phyloP scores from a whole-genome alignment of 53 echinoderm and acorn worm species.

The Henricia sp. region DNA sequence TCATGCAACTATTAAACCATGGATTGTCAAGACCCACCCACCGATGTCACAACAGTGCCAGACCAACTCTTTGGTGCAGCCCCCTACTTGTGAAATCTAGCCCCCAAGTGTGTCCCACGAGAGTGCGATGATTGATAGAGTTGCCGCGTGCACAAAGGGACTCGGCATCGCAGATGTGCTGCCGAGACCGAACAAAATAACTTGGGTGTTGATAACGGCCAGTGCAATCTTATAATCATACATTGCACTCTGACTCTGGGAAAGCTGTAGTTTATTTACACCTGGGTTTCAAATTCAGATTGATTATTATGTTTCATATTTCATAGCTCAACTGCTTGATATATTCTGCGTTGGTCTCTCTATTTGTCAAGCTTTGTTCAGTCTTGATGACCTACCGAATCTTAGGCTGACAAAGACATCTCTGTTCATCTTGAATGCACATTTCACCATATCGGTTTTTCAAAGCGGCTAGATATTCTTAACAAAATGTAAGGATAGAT shows the following conservation, averaged over 20 bases:
- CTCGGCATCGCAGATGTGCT: conserved; percentile 43
- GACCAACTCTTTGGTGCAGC: conserved; percentile 36
- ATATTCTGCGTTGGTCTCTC: neutral
- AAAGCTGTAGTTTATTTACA: conserved; percentile 2
- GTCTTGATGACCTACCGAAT: too few relatives aligned
- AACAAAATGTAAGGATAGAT: too few relatives aligned
- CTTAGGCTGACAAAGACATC: too few relatives aligned
- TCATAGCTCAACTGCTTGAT: neutral
- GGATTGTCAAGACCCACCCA: conserved; percentile 44
- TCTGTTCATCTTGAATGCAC: too few relatives aligned
- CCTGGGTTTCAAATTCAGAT: conserved; percentile 11
- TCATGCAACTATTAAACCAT: conserved; percentile 39
- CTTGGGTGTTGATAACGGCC: conserved; percentile 33
- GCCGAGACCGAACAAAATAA: conserved; percentile 21
- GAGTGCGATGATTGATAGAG: conserved; percentile 45
- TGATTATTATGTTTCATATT: conserved; percentile 1
- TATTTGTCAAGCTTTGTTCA: neutral
- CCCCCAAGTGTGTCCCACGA: conserved; percentile 10
- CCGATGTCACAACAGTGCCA: conserved; percentile 22
- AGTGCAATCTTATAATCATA: conserved; percentile 21
- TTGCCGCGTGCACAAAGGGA: conserved; percentile 41
- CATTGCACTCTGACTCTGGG: neutral
- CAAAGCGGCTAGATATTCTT: too few relatives aligned
- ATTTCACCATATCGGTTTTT: too few relatives aligned
- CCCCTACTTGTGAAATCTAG: conserved; percentile 48